phyloP scores from a whole-genome alignment of 2,797 vertebrate genomes.

The Nothura maculosa region DNA sequence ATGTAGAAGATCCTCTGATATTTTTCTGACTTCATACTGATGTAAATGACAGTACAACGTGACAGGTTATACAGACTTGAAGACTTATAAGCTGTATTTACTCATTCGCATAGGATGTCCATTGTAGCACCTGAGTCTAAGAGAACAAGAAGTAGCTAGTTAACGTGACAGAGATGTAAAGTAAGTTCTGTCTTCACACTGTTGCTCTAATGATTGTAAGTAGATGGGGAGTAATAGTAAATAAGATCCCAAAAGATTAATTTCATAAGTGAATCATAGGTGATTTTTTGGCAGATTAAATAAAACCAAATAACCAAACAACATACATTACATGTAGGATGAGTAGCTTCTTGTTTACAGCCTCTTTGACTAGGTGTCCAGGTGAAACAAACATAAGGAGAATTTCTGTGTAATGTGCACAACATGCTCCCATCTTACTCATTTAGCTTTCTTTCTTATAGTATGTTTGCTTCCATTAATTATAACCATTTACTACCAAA shows the following conservation, averaged over 20 bases:
- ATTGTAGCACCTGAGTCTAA: not conserved
- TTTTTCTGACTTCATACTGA: not conserved
- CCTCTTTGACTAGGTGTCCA: not conserved
- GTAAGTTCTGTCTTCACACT: not conserved
- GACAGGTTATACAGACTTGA: not conserved
- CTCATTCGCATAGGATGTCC: not conserved
- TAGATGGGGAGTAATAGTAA: not conserved
- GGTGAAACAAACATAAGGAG: not conserved
- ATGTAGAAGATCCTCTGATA: not conserved
- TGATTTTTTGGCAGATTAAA: not conserved
- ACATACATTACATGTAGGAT: not conserved
- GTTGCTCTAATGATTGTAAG: not conserved
- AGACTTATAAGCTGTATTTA: not conserved
- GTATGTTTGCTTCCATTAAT: not conserved
- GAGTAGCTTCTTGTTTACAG: not conserved
- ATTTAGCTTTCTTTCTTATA: not conserved
- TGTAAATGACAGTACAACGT: not conserved
- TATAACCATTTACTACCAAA: not conserved
- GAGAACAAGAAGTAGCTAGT: not conserved
- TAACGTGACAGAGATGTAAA: not conserved
- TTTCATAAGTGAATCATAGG: not conserved
- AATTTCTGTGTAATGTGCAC: not conserved
- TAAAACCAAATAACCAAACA: not conserved
- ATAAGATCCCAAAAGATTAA: not conserved
- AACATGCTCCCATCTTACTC: not conserved